Evolutionary conservation across 2,888 invertebrate species (phyloP), one percentile per base, ranked within the genome.

Genomic region (Arge pagana): DNA sequence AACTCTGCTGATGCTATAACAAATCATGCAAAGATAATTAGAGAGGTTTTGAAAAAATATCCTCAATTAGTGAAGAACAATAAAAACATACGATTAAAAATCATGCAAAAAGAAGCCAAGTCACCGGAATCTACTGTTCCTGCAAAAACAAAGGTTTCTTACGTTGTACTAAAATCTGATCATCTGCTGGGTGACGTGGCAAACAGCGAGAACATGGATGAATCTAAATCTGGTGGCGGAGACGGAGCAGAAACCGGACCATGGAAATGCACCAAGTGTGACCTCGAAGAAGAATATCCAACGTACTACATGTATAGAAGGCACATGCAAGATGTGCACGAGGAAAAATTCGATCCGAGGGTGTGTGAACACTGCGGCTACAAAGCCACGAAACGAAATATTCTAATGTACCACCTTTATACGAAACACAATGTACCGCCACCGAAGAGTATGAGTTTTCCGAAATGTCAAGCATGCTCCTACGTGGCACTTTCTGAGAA

Each of bases 301-400:
- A 84, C 88, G 16, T 93, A 93, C 67, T 87, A 86, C 61, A 83
- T 86, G 61, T 93, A 88, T 74, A 82, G 92, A 36, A 85, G 89
- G 56, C 93, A 93, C 78, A 83, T 93, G 75, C 86, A 88, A 7
- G 89, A 90, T 59, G 83, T 88, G 0, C 93, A 93, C 64, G 85
- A 87, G 65, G 89, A 90, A 65, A 85, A 85, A 59, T 88, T 90
- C 54, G 87, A 91, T 69, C 78, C 85, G 2, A 83, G 85, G 31
- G 84, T 91, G 26, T 93, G 93, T 76, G 92, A 93, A 70, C 87
- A 90, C 64, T 93, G 93, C 77, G 93, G 93, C 0, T 85, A 88
- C 68, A 86, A 85, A 65, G 87, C 90, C 16, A 78, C 79, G 1
- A 89, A 87, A 65, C 82, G 88, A 58, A 88, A 88, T 62, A 83